Base-by-base conservation (phyloP, 2,113 vertebrate species). In the Nibea coibor region DNA sequence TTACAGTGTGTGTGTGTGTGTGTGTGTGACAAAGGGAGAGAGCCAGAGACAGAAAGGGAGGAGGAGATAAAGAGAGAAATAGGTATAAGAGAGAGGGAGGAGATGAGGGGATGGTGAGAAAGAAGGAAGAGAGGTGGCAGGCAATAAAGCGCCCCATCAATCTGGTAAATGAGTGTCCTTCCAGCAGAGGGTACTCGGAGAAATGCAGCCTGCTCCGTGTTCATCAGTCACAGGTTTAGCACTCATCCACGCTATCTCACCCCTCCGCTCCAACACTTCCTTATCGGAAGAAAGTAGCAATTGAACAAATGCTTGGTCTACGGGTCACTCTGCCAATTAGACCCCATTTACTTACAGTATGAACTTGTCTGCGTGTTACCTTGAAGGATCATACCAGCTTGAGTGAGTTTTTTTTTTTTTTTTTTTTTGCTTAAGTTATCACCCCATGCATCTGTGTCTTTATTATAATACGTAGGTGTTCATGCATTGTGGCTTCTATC, bases 91-190 rank as follows among this genome's bases (percentile, higher is more conserved):
- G 74, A 81, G 76, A 89, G 73, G 65, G 81, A 86, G 84, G 84
- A 85, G 85, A 86, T 67, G 66, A 84, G 81, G 77, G 69, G 72
- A 81, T 45, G 67, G 84, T 50, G 43, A 75, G 82, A 66, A 75
- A 74, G 87, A 77, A 79, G 85, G 81, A 87, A 70, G 54, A 75
- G 71, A 89, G 83, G 91, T 87, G 88, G 85, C 85, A 91, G 89
- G 91, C 89, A 91, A 92, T 92, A 91, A 92, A 92, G 91, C 72
- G 67, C 69, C 88, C 87, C 87, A 93, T 94, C 92, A 93, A 89
- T 91, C 93, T 89, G 80, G 71, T 87, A 88, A 94, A 92, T 85
- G 92, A 93, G 88, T 87, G 89, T 92, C 88, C 88, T 92, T 92
- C 90, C 88, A 81, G 72, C 80, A 80, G 88, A 86, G 88, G 81